phyloP scores from a whole-genome alignment of 2,113 vertebrate genomes.

The Poecilia latipinna region DNA sequence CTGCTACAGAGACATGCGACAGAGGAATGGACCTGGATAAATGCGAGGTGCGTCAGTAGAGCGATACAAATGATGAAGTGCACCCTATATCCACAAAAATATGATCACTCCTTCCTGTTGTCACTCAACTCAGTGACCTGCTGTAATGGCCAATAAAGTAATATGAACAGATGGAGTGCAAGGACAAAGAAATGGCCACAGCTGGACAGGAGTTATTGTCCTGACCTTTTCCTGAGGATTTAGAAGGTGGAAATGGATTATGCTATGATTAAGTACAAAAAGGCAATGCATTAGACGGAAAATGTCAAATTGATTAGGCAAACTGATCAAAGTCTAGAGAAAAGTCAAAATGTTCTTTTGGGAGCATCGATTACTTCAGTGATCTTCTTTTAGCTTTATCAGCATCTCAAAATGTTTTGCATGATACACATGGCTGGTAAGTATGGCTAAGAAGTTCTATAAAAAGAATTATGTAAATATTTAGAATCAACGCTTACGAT shows the following conservation, averaged over 20 bases:
- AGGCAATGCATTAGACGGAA: constrained; percentile 17
- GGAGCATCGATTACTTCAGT: too few relatives aligned
- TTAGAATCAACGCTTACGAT: too few relatives aligned
- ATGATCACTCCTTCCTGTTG: neutral
- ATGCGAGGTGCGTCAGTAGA: neutral
- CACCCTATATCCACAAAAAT: neutral
- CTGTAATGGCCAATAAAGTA: neutral
- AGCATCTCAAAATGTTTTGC: too few relatives aligned
- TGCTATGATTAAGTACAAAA: neutral
- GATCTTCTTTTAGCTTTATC: too few relatives aligned
- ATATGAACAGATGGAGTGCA: constrained; percentile 36
- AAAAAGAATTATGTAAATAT: too few relatives aligned
- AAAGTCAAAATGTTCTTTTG: too few relatives aligned
- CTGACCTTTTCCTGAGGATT: constrained; percentile 43
- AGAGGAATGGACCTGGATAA: neutral
- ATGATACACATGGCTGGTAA: too few relatives aligned
- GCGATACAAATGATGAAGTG: constrained; percentile 13
- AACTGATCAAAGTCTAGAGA: neutral
- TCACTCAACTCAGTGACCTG: neutral
- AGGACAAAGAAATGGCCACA: constrained; percentile 36
- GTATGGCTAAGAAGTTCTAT: too few relatives aligned
- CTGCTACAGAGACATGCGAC: constrained; percentile 17
- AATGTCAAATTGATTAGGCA: constrained; percentile 38
- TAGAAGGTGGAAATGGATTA: neutral
- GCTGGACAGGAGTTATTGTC: constrained; percentile 42